phyloP scores from a whole-genome alignment of 2,113 vertebrate genomes.

The Nansenia antarctica region DNA sequence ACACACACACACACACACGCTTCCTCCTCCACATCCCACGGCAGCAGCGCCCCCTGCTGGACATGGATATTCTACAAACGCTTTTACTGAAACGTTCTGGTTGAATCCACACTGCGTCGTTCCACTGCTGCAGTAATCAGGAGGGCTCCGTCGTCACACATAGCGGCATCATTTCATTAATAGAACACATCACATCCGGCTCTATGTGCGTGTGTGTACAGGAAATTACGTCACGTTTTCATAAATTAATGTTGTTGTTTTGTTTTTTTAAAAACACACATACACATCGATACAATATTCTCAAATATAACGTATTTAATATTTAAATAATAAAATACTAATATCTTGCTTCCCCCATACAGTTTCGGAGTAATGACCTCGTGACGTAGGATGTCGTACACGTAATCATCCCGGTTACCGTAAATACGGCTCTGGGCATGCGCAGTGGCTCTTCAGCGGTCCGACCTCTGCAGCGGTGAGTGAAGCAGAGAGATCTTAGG shows the following conservation, averaged over 20 bases:
- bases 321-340: too few relatives aligned
- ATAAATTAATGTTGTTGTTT: too few relatives aligned
- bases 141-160: too few relatives aligned
- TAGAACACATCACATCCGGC: not conserved
- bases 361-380: too few relatives aligned
- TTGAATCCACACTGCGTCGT: too few relatives aligned
- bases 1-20: not conserved
- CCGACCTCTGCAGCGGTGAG: slow-evolving; percentile 55
- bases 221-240: too few relatives aligned
- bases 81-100: too few relatives aligned
- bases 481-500: slow-evolving; percentile 28
- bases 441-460: slow-evolving; percentile 40
- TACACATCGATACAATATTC: not conserved
- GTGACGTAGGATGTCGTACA: not conserved
- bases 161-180: not conserved
- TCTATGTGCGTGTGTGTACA: too few relatives aligned
- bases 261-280: too few relatives aligned
- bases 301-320: too few relatives aligned
- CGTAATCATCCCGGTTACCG: slow-evolving; percentile 15
- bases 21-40: not conserved
- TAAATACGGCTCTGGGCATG: slow-evolving; percentile 36
- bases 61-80: not conserved
- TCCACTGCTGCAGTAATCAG: too few relatives aligned
- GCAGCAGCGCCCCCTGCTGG: not conserved
- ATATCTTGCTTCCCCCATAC: too few relatives aligned